Evolutionary conservation across 2,113 vertebrate species (phyloP).

Genomic region (Dendropsophus ebraccatus): DNA sequence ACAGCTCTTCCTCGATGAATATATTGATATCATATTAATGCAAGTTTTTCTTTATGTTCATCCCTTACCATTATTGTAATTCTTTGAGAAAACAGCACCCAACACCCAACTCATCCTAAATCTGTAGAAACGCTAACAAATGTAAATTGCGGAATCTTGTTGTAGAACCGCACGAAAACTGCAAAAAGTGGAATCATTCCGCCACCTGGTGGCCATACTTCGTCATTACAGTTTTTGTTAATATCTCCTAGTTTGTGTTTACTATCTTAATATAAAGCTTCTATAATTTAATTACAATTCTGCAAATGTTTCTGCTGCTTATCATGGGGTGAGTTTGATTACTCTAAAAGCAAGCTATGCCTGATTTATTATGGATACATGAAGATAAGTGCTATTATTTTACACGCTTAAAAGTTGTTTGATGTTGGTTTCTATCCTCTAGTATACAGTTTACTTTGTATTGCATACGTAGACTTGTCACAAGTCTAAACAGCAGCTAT

Average conservation of each 20-base stretch:
- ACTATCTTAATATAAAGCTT: background rate
- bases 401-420: background rate
- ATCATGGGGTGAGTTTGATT: background rate
- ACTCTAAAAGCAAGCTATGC: background rate
- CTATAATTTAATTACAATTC: background rate
- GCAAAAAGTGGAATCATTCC: slow-evolving; percentile 65
- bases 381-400: background rate
- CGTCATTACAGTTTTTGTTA: background rate
- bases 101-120: background rate
- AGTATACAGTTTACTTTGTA: background rate
- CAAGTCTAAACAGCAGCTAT: background rate
- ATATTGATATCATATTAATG: background rate
- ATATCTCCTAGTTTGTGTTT: background rate
- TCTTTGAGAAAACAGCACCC: background rate
- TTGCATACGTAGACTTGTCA: background rate
- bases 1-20: background rate
- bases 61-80: background rate
- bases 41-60: background rate
- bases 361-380: background rate
- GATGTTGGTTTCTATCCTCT: background rate
- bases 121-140: background rate
- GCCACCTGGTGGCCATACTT: slow-evolving; percentile 76
- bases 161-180: background rate
- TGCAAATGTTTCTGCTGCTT: background rate
- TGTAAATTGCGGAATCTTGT: background rate